Evolutionary conservation across 2,113 vertebrate genomes (phyloP).

Genomic region (Hippocampus abdominalis): DNA sequence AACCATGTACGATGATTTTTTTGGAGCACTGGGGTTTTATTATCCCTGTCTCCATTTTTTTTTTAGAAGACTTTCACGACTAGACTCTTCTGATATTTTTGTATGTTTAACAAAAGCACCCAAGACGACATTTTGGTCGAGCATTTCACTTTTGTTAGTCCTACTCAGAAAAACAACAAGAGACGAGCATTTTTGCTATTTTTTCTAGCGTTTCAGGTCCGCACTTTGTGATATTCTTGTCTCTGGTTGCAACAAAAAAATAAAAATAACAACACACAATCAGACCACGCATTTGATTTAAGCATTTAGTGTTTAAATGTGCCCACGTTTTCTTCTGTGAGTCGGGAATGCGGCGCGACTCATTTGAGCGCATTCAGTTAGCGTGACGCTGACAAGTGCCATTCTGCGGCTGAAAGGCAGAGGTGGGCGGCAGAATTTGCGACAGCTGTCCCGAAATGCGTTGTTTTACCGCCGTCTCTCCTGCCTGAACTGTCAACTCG

Average conservation of each 20-base stretch:
- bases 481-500: slow-evolving; percentile 58
- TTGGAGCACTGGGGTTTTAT: no score
- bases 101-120: no score
- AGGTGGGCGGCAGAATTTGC: slow-evolving; percentile 39
- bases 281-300: background rate
- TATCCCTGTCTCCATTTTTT: no score
- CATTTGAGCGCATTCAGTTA: background rate
- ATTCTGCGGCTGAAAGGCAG: slow-evolving; percentile 40
- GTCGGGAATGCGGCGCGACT: background rate
- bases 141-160: background rate
- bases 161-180: background rate
- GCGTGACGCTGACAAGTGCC: slow-evolving; percentile 19
- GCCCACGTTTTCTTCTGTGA: background rate
- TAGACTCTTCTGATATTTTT: no score
- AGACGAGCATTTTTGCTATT: background rate
- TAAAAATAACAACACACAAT: background rate
- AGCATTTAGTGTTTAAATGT: background rate
- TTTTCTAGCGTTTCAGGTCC: background rate
- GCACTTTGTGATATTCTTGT: background rate
- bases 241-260: background rate
- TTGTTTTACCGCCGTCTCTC: slow-evolving; percentile 44
- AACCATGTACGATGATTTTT: no score
- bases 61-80: no score
- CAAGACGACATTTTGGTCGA: background rate
- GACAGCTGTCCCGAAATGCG: slow-evolving; percentile 44